Evolutionary conservation across 1,140 invertebrate genomes (phyloP), one percentile per base, ranked within the genome.

Genomic region (Riptortus pedestris): DNA sequence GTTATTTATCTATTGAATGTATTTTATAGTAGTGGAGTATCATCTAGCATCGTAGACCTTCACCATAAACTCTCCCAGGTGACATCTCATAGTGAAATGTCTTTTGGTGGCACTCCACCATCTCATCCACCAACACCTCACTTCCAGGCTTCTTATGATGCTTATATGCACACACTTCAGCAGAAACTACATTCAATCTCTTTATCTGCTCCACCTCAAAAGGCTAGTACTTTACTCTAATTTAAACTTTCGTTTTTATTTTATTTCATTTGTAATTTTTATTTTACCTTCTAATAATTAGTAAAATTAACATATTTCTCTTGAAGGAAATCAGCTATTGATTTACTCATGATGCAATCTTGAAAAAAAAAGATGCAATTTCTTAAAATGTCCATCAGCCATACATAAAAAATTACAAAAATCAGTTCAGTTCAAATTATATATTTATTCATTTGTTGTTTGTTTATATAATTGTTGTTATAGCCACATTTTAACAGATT

Each of bases 41-140:
- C 78, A 4, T 76, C 78, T 58, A 80, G 79, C 3, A 79, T 81
- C 62, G 79, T 78, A 4, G 78, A 80, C 70, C 68, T 81, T 1
- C 79, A 81, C 62, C 77, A 79, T 48, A 80, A 80, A 69, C 72
- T 81, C 59, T 72, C 75, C 5, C 77, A 80, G 69, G 65, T 81
- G 62, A 81, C 80, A 48, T 78, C 75, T 70, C 79, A 79, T 63
- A 74, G 75, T n/a, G 79, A 80, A 70, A 72, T 75, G 16, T 60
- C 75, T 11, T 73, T 74, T 27, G 72, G 76, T 33, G 74, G 73
- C 24, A 80, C 79, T 47, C 78, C 67, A 74, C 79, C 69, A 74
- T 79, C 71, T 69, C 80, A 83, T 70, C 79, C 80, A 18, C 76
- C 79, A 5, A 83, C 82, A 0, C 81, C 82, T 5, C 77, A 81